phyloP scores from a whole-genome alignment of 2,888 invertebrate species.

The Crepidodera aurea region DNA sequence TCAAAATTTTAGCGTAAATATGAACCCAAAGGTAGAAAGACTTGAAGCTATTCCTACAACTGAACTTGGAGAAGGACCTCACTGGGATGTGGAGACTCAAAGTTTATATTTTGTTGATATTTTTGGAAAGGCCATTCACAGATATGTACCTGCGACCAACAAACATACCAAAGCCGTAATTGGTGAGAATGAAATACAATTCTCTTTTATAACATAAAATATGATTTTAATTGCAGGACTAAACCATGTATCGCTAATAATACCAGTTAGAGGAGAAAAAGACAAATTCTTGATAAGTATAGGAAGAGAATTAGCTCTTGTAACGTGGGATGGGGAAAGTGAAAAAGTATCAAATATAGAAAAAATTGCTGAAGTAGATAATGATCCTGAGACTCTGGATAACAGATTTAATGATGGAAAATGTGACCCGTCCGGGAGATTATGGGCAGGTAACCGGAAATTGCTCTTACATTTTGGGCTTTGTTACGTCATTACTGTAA shows the following conservation, averaged over 20 bases:
- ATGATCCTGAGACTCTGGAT: conserved; percentile 58
- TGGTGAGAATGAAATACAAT: conserved; percentile 41
- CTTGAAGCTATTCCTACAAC: conserved; percentile 58
- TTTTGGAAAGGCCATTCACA: conserved; percentile 50
- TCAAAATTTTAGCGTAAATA: conserved; percentile 31
- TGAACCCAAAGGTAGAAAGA: conserved; percentile 57
- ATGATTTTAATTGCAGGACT: not conserved
- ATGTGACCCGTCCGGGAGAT: conserved; percentile 75
- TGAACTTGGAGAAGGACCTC: conserved; percentile 75
- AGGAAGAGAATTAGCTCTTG: conserved; percentile 66
- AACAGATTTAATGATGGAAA: conserved; percentile 84
- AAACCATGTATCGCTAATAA: conserved; percentile 19
- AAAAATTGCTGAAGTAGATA: conserved; percentile 67
- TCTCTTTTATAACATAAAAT: not conserved
- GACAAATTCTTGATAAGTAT: conserved; percentile 72
- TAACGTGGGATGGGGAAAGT: conserved; percentile 72
- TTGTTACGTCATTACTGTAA: not conserved
- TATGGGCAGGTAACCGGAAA: conserved; percentile 64
- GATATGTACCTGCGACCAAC: conserved; percentile 49
- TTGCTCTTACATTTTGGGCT: not conserved
- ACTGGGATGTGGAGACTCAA: conserved; percentile 71
- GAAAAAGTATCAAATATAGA: conserved; percentile 63
- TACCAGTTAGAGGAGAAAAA: conserved; percentile 64
- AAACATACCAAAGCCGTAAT: conserved; percentile 48
- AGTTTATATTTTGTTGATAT: conserved; percentile 75